Percentiles rank a stretch among this genome's conserved stretches.
Conservation (phyloP, 2,888 invertebrate genomes). For the Laothoe populi region DNA sequence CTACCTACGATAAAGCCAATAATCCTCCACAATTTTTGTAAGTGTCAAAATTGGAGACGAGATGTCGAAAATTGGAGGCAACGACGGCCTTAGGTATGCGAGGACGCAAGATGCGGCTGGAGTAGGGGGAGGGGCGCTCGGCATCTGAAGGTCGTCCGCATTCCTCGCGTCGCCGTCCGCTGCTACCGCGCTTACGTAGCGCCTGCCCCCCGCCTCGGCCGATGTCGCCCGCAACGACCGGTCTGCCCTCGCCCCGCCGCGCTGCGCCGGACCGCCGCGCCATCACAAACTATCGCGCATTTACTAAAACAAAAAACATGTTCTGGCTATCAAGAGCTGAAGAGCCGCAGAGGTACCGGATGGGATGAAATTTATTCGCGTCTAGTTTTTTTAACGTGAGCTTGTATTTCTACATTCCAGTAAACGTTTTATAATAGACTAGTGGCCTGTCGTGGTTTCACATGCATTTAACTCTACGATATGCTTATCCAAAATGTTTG, state of each 20-base stretch:
- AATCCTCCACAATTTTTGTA: conserved; percentile 58
- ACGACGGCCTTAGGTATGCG: conserved; percentile 80
- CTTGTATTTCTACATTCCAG: conserved; percentile 67
- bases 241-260: conserved; percentile 65
- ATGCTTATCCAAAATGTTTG: conserved; percentile 7
- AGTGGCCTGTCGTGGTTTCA: conserved; percentile 11
- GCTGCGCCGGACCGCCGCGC: conserved; percentile 69
- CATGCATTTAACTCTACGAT: conserved; percentile 16
- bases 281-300: conserved; percentile 81
- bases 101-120: conserved; percentile 83
- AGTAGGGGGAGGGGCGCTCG: conserved; percentile 81
- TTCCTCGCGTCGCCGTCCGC: conserved; percentile 84
- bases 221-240: conserved; percentile 62
- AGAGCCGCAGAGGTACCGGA: conserved; percentile 80
- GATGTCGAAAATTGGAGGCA: conserved; percentile 81
- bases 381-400: conserved; percentile 40
- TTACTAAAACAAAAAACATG: conserved; percentile 83
- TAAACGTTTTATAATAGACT: conserved; percentile 59
- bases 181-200: conserved; percentile 85
- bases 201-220: conserved; percentile 59
- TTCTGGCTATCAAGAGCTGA: conserved; percentile 79
- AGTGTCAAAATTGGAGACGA: conserved; percentile 79
- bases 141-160: conserved; percentile 85
- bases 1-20: too few species aligned
- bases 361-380: conserved; percentile 82